Evolutionary conservation across 1,140 invertebrate species (phyloP), one percentile per base, ranked within the genome.

Genomic region (Orchestia grillus): DNA sequence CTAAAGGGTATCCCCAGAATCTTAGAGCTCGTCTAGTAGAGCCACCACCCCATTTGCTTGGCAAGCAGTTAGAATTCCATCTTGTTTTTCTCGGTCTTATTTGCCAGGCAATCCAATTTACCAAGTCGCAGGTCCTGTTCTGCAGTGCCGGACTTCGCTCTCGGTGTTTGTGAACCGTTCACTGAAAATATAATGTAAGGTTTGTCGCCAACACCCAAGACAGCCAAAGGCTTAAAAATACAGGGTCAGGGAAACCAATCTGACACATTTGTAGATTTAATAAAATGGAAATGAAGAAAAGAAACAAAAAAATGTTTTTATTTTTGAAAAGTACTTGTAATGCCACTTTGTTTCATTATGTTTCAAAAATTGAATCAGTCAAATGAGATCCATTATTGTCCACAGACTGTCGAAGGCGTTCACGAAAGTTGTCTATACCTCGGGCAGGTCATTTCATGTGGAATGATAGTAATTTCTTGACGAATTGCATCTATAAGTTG

Each of bases 71-170:
- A 44, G 44, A 94, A 94, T 94, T 44, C 92, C 36, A n/a, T 94
- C 92, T 94, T 94, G 44, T 94, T 94, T 94, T 94, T 94, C 92
- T n/a, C 88, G 92, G 44, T 44, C 43, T 44, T 94, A 94, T 94
- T 94, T 94, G 92, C 43, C 92, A 94, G 92, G 43, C 44, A 94
- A 94, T 94, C 92, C 92, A 94, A 94, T 94, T 94, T 94, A 94
- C 92, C 43, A 40, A 45, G 92, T 47, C 92, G 36, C 43, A 94
- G 92, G 43, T 44, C 92, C 40, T n/a, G 92, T 94, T 15, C 92
- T 47, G 92, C 41, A 15, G 44, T n/a, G 44, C 40, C 36, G 44
- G 40, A 94, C 43, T n/a, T 44, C 28, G 92, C 44, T 44, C 40
- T 19, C 36, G 44, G 41, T 94, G 92, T 94, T 94, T 94, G 92